phyloP scores from a whole-genome alignment of 92 coral and sea anemone genomes.

The Chrysogorgia sp. region DNA sequence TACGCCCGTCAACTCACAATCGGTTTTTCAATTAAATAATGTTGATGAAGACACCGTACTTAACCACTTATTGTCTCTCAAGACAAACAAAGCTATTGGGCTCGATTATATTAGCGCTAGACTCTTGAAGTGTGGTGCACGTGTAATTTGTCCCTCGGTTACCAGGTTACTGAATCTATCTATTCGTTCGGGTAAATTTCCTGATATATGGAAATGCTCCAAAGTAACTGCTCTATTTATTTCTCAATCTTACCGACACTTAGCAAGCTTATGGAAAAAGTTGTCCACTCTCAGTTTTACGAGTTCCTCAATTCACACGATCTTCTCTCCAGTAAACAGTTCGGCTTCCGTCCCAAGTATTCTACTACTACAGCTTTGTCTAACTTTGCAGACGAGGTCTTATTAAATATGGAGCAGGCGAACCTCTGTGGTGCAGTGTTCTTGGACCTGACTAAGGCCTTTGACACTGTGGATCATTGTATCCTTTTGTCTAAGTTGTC shows the following conservation, averaged over 20 bases:
- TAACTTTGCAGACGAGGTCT: slow-evolving; percentile 47
- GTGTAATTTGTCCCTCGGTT: too few relatives aligned
- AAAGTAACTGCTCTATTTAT: too few relatives aligned
- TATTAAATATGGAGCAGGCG: slow-evolving; percentile 45
- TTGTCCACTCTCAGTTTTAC: slow-evolving; percentile 34
- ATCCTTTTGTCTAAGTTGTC: slow-evolving; percentile 25
- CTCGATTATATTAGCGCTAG: too few relatives aligned
- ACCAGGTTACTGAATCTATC: too few relatives aligned
- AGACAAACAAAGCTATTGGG: too few relatives aligned
- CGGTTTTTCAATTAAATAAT: slow-evolving; percentile 30
- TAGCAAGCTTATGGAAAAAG: too few relatives aligned
- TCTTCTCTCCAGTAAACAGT: slow-evolving; percentile 35
- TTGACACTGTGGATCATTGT: slow-evolving; percentile 46
- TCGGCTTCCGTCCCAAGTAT: slow-evolving; percentile 40
- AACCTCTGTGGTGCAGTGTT: slow-evolving; percentile 51
- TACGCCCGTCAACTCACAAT: slow-evolving; percentile 8
- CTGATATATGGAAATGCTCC: too few relatives aligned
- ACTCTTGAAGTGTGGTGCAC: slow-evolving; percentile 39
- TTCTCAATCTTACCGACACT: neutral
- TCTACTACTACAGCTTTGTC: slow-evolving; percentile 45
- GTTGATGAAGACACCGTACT: slow-evolving; percentile 39
- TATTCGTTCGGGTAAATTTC: too few relatives aligned
- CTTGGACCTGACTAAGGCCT: slow-evolving; percentile 54
- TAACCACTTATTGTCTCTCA: slow-evolving; percentile 28
- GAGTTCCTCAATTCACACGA: too few relatives aligned